Evolutionary conservation across 2,797 vertebrate species (phyloP).

Genomic region (Sebastes cheni): DNA sequence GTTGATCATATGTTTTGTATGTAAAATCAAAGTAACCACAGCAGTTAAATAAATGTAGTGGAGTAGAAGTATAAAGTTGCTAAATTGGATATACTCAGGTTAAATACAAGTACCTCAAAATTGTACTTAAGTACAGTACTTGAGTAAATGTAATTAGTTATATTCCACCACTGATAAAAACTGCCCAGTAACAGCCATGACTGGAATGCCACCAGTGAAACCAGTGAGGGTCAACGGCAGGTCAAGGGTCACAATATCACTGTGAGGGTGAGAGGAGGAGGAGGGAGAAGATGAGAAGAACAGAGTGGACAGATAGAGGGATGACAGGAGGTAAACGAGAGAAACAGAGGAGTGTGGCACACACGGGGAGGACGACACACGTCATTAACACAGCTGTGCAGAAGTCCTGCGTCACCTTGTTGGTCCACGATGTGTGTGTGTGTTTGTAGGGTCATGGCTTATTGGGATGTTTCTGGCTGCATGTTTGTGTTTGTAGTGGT

Average conservation of each 20-base stretch:
- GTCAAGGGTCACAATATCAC: slow-evolving; percentile 42
- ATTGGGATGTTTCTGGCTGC: neutral
- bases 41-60: too few relatives aligned
- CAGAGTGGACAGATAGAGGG: slow-evolving; percentile 16
- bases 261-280: neutral
- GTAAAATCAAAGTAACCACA: too few relatives aligned
- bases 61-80: too few relatives aligned
- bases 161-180: neutral
- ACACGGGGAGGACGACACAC: neutral
- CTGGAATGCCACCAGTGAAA: slow-evolving; percentile 54
- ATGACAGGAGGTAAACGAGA: slow-evolving; percentile 19
- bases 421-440: neutral
- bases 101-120: too few relatives aligned
- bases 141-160: too few relatives aligned
- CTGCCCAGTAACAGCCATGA: slow-evolving; percentile 8
- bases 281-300: slow-evolving; percentile 46
- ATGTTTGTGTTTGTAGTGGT: neutral
- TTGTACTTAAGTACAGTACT: too few relatives aligned
- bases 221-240: slow-evolving; percentile 35
- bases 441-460: neutral
- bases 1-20: too few relatives aligned
- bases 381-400: neutral
- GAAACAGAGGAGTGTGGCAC: slow-evolving; percentile 25
- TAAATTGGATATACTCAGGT: too few relatives aligned
- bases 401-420: neutral